These are phyloP conservation scores for Drosophila prostipennis DNA, from an alignment of 2,888 invertebrate species.

Conservation along the genomic window DNA sequence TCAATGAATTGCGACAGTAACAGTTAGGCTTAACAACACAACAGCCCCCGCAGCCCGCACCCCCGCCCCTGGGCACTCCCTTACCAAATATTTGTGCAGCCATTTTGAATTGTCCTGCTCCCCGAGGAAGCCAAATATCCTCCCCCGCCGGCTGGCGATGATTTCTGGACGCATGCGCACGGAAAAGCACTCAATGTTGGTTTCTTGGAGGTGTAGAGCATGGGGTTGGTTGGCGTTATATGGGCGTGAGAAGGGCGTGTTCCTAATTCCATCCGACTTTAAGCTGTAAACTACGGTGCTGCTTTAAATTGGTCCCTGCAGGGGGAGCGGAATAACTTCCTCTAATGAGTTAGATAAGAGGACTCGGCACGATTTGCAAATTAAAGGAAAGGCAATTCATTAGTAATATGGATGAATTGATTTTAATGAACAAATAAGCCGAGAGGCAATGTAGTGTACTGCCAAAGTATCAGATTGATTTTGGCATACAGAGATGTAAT, in stretches of 20 bases:
- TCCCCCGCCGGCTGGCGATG: conserved; percentile 25
- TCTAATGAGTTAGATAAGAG: conserved; percentile 27
- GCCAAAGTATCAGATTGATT: no score
- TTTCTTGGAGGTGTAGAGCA: neutral
- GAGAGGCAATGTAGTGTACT: no score
- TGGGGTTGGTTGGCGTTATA: conserved; percentile 3
- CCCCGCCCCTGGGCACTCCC: conserved; percentile 44
- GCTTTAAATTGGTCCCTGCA: conserved; percentile 35
- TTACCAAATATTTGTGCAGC: conserved; percentile 82
- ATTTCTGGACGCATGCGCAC: conserved; percentile 63
- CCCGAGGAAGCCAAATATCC: conserved; percentile 22
- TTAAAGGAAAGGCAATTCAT: conserved; percentile 8
- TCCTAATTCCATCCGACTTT: conserved; percentile 23
- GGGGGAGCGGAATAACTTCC: conserved; percentile 2
- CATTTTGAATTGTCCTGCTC: conserved; percentile 80
- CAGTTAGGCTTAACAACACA: conserved; percentile 72
- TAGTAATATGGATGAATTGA: neutral
- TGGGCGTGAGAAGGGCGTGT: conserved; percentile 9
- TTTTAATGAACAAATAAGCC: no score
- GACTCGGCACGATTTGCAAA: conserved; percentile 6
- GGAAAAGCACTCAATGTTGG: conserved; percentile 47
- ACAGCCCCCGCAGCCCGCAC: conserved; percentile 6
- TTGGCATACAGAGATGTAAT: no score
- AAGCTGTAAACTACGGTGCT: conserved; percentile 17
- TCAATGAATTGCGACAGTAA: conserved; percentile 80